Evolutionary conservation across 2,113 vertebrate genomes (phyloP).

Genomic region (Psittacara wagleri): DNA sequence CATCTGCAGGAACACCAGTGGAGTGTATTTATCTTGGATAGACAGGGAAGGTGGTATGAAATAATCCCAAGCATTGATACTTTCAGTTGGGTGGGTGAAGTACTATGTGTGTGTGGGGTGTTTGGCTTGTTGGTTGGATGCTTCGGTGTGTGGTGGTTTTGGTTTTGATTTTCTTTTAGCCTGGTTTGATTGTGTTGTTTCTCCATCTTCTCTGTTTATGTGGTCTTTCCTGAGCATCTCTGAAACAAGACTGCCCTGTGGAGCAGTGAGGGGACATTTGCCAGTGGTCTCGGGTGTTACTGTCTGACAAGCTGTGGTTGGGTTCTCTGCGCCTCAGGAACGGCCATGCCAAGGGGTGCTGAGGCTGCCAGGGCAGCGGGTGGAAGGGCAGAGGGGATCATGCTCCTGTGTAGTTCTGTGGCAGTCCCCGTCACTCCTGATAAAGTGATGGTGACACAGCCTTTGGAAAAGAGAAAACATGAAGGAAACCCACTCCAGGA

Average conservation of each 20-base stretch:
- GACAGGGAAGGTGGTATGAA: neutral
- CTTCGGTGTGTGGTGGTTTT: neutral
- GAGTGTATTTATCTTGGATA: neutral
- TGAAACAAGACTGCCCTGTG: neutral
- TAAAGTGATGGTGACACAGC: neutral
- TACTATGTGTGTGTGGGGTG: fast-evolving
- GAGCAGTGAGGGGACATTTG: neutral
- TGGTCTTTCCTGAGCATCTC: neutral
- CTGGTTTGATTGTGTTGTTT: neutral
- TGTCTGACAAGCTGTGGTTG: neutral
- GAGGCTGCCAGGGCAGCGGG: neutral
- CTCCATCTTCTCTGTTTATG: neutral
- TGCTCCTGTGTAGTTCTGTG: fast-evolving
- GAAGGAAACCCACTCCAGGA: neutral
- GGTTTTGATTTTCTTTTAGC: neutral
- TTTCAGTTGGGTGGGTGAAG: neutral
- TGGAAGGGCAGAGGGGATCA: neutral
- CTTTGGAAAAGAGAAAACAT: neutral
- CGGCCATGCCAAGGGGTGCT: neutral
- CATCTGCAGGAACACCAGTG: neutral
- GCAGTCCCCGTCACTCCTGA: neutral
- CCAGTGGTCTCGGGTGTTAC: neutral
- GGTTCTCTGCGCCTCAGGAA: neutral
- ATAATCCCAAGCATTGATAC: neutral
- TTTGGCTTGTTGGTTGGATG: neutral